These are phyloP conservation scores for Drosophila testacea DNA, from an alignment of 2,888 invertebrate genomes.

Conservation along the genomic window DNA sequence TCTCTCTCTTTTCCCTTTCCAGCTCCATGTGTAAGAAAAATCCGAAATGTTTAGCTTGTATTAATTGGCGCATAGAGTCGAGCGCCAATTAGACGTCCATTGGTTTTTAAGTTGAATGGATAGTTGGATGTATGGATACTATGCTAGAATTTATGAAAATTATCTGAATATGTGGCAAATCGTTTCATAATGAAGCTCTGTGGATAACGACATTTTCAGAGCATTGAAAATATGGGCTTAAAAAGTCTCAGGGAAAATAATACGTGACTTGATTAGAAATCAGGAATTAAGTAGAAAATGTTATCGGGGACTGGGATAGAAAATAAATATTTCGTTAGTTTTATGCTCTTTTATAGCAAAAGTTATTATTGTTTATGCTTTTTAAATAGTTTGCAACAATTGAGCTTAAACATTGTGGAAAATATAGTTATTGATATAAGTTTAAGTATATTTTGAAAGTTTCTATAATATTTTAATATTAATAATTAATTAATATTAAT, in stretches of 20 bases:
- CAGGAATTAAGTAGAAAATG: too few species aligned
- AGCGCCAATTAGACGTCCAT: slow-evolving; percentile 66
- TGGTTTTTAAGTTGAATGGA: slow-evolving; percentile 33
- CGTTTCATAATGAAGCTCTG: slow-evolving; percentile 35
- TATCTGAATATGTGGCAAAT: slow-evolving; percentile 57
- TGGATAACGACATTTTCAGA: not conserved
- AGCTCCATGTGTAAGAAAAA: slow-evolving; percentile 39
- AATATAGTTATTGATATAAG: too few species aligned
- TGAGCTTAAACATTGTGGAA: too few species aligned
- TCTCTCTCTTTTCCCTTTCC: not conserved
- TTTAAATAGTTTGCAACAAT: too few species aligned
- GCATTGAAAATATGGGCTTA: not conserved
- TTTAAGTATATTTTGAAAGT: too few species aligned
- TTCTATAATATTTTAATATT: too few species aligned
- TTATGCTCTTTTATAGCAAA: too few species aligned
- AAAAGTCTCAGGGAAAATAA: not conserved
- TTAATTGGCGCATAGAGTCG: slow-evolving; percentile 62
- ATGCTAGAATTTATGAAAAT: slow-evolving; percentile 72
- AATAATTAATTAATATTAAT: too few species aligned
- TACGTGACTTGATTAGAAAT: not conserved
- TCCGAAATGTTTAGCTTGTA: slow-evolving; percentile 61
- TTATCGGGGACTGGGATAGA: too few species aligned
- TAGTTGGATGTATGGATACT: slow-evolving; percentile 32
- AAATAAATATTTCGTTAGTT: too few species aligned
- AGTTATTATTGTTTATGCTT: too few species aligned